These are phyloP conservation scores for Tolmerus cingulatus DNA, from an alignment of 2,888 invertebrate genomes.

Conservation along the genomic window DNA sequence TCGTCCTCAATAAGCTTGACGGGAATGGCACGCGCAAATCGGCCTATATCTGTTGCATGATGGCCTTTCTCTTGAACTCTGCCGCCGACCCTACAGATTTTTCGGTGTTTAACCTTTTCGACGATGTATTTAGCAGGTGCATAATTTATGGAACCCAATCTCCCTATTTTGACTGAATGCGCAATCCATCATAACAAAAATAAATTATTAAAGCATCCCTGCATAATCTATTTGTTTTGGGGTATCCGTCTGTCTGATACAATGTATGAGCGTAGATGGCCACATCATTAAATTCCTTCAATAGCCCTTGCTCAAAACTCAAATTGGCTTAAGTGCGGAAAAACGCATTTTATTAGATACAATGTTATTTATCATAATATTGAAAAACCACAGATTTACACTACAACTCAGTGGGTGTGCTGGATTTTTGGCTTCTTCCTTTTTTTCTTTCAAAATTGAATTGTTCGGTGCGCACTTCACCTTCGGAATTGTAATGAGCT, in stretches of 20 bases:
- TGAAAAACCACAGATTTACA: background rate
- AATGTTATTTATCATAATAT: conserved; percentile 21
- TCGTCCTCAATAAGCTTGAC: background rate
- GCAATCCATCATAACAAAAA: conserved; percentile 48
- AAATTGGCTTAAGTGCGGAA: background rate
- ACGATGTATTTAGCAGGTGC: conserved; percentile 42
- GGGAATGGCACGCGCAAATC: background rate
- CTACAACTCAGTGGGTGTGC: background rate
- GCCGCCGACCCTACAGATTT: background rate
- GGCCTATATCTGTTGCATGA: background rate
- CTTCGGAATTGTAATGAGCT: conserved; percentile 23
- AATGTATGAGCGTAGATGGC: background rate
- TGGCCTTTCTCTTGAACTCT: background rate
- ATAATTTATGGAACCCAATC: conserved; percentile 44
- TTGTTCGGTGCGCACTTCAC: background rate
- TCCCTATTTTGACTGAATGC: conserved; percentile 17
- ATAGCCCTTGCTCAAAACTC: background rate
- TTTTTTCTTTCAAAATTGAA: background rate
- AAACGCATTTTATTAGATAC: background rate
- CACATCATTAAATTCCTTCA: background rate
- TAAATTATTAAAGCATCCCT: conserved; percentile 45
- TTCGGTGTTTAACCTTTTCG: conserved; percentile 45
- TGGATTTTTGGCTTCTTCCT: background rate
- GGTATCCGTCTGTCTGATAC: background rate
- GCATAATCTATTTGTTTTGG: conserved; percentile 45